Conservation (phyloP, 2,797 vertebrate genomes). For the Falco concolor region DNA sequence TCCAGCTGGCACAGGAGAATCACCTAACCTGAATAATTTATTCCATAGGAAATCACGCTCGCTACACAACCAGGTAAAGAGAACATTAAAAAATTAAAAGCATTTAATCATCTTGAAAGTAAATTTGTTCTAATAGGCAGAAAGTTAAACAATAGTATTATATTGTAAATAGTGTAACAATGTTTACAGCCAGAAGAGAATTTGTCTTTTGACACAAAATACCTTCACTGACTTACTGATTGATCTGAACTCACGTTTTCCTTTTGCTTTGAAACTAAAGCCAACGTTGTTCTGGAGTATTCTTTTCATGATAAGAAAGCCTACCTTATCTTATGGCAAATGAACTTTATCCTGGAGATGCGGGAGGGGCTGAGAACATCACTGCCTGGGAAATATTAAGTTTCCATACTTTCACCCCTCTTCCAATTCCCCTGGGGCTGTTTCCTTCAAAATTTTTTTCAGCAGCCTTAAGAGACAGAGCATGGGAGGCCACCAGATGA, state of each 20-base stretch:
- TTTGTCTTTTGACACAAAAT: background rate
- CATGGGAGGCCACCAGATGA: background rate
- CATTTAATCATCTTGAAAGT: conserved; percentile 14
- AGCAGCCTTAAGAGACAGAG: background rate
- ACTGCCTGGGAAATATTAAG: background rate
- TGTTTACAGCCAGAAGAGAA: background rate
- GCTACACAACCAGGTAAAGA: conserved; percentile 33
- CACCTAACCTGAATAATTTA: conserved; percentile 24
- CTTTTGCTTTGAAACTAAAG: conserved; percentile 16
- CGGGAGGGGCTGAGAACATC: background rate
- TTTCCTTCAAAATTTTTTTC: background rate
- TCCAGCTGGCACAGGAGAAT: conserved; percentile 56
- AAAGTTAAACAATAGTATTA: background rate
- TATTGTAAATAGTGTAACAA: background rate
- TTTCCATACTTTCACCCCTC: background rate
- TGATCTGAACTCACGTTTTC: background rate
- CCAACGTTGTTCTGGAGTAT: background rate
- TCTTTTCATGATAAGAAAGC: background rate
- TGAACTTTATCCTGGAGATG: conserved; percentile 5
- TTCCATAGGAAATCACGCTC: conserved; percentile 23
- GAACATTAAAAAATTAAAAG: conserved; percentile 25
- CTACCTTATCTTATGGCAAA: background rate
- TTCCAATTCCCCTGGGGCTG: conserved; percentile 19
- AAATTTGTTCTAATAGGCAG: conserved; percentile 5
- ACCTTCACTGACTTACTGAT: background rate